Conservation (phyloP, 2,888 invertebrate genomes). For the Sarcophaga rosellei region DNA sequence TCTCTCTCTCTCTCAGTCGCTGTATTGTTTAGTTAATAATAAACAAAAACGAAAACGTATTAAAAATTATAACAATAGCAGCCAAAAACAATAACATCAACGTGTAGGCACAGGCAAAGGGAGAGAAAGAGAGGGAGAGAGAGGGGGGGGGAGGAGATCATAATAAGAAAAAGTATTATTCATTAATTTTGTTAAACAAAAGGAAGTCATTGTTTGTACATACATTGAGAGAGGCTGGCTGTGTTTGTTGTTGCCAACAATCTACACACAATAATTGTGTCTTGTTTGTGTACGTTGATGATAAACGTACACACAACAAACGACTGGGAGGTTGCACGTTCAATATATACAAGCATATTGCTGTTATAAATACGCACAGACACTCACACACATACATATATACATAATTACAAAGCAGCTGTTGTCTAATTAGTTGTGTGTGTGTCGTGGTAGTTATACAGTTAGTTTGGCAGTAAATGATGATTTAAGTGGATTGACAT, state of each 20-base stretch:
- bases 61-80: constrained; percentile 11
- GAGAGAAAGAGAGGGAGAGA: not conserved
- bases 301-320: constrained; percentile 17
- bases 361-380: not conserved
- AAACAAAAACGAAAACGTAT: not conserved
- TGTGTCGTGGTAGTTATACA: not conserved
- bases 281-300: not conserved
- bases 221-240: constrained; percentile 16
- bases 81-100: not conserved
- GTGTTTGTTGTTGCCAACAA: not conserved
- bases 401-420: constrained; percentile 6
- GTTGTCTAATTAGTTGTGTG: not conserved
- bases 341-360: constrained; percentile 11
- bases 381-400: not conserved
- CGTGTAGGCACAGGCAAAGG: not conserved
- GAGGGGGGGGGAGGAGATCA: not conserved
- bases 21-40: constrained; percentile 9
- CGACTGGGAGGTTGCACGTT: constrained; percentile 6
- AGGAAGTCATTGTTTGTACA: constrained; percentile 29
- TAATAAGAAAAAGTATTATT: constrained; percentile 11
- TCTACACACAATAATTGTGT: constrained; percentile 29
- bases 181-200: constrained; percentile 48
- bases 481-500: not conserved
- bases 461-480: not conserved
- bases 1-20: constrained; percentile 2